Percentiles rank a stretch among this genome's conserved stretches.
Evolutionary conservation across 23 tunicate species (phyloP).

Genomic region (Oikopleura dioica): DNA sequence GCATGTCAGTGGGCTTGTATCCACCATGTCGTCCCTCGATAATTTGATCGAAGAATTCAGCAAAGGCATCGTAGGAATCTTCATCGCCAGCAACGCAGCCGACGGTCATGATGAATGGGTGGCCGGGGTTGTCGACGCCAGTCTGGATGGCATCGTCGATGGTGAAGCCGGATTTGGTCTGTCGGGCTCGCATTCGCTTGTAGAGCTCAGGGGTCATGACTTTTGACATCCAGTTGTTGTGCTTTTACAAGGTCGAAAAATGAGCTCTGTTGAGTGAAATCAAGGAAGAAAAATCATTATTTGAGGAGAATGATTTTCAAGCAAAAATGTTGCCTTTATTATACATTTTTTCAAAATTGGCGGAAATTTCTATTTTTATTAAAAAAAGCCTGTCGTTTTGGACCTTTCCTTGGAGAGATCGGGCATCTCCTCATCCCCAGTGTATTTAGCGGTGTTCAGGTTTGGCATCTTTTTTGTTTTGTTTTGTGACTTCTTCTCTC

Average conservation of each 20-base stretch:
- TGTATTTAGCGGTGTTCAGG: conserved; percentile 31
- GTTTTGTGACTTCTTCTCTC: no score
- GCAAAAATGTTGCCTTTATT: no score
- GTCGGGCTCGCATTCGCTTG: conserved; percentile 30
- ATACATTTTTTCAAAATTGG: no score
- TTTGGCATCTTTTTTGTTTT: conserved; percentile 38
- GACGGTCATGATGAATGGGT: conserved; percentile 97
- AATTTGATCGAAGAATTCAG: conserved; percentile 70
- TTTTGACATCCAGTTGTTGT: conserved; percentile 49
- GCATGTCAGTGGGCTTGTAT: conserved; percentile 43
- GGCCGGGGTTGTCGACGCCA: conserved; percentile 85
- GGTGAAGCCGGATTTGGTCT: conserved; percentile 60
- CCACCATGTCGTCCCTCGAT: conserved; percentile 81
- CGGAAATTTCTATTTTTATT: no score
- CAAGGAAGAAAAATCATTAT: no score
- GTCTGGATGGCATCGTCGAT: conserved; percentile 74
- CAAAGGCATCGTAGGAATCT: conserved; percentile 55
- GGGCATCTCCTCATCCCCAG: conserved; percentile 66
- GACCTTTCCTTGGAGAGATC: conserved; percentile 34
- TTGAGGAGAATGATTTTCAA: no score
- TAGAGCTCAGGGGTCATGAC: conserved; percentile 36
- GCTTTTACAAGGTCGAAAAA: no score
- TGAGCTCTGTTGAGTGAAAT: no score
- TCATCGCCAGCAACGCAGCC: conserved; percentile 98
- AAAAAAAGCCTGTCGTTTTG: no score